A percentile compares a stretch with the other conserved stretches of the same genome.
phyloP scores from a whole-genome alignment of 2,888 invertebrate genomes.

The Endomychus coccineus region DNA sequence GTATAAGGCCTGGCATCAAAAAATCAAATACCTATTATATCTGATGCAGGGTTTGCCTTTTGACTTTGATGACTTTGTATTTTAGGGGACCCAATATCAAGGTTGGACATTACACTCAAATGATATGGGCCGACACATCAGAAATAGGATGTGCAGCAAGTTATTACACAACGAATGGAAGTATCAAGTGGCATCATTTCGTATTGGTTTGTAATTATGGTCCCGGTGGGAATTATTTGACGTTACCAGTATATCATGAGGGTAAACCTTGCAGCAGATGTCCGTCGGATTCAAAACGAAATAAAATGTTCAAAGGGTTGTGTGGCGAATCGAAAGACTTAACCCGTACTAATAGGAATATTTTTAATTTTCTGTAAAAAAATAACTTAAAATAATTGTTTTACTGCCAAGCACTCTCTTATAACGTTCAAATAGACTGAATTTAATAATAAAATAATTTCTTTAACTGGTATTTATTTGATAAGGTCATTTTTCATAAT shows the following conservation, averaged over 20 bases:
- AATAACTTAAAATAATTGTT: no score
- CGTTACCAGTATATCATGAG: constrained; percentile 33
- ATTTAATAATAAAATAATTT: no score
- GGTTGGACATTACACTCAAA: constrained; percentile 40
- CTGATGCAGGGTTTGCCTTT: not conserved
- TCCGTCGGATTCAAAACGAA: constrained; percentile 20
- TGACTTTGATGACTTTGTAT: constrained; percentile 6
- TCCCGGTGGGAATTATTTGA: constrained; percentile 38
- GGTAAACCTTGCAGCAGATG: constrained; percentile 35
- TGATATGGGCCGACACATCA: constrained; percentile 38
- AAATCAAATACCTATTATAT: no score
- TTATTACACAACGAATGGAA: constrained; percentile 27
- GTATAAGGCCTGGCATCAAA: no score
- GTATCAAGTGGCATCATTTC: constrained; percentile 31
- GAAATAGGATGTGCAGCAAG: constrained; percentile 37
- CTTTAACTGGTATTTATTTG: no score
- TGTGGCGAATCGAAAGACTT: constrained; percentile 29
- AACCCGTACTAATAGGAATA: no score
- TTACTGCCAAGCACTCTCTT: no score
- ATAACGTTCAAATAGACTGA: no score
- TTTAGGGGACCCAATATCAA: constrained; percentile 27
- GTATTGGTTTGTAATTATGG: constrained; percentile 40
- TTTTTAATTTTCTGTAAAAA: no score
- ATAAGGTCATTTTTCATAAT: no score
- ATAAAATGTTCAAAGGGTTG: constrained; percentile 29